A percentile compares a stretch with the other conserved stretches of the same genome.
phyloP scores from a whole-genome alignment of 37 sponge, comb jelly and placozoan genomes.

The Mnemiopsis leidyi region DNA sequence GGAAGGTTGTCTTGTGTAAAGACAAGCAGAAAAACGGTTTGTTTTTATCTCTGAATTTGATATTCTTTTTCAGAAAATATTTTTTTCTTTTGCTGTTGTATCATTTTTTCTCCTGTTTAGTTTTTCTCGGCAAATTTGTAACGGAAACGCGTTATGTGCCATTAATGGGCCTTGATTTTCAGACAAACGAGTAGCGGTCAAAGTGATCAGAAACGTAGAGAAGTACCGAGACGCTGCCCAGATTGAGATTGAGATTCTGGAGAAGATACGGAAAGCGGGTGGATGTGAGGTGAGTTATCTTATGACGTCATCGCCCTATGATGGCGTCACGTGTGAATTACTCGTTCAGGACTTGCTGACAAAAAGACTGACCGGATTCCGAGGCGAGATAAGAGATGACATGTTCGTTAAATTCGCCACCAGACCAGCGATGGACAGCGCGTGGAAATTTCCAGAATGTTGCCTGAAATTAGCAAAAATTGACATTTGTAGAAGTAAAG shows the following conservation, averaged over 20 bases:
- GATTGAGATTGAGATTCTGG: slow-evolving; percentile 90
- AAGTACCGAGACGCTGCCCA: slow-evolving; percentile 93
- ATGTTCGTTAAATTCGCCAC: neutral
- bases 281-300: slow-evolving; percentile 32
- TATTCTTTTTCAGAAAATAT: neutral
- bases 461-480: neutral
- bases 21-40: slow-evolving; percentile 72
- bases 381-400: neutral
- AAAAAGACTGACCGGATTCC: neutral
- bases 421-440: neutral
- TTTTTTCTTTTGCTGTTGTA: no score
- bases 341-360: neutral
- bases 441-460: neutral
- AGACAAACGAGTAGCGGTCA: slow-evolving; percentile 79
- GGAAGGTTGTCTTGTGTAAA: slow-evolving; percentile 90
- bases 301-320: neutral
- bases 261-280: slow-evolving; percentile 56
- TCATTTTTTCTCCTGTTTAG: no score
- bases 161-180: no score
- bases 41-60: neutral
- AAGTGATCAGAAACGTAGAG: slow-evolving; percentile 93
- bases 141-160: no score
- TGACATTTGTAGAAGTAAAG: neutral
- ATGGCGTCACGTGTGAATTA: neutral
- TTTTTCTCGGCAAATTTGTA: no score